phyloP scores from a whole-genome alignment of 1,140 invertebrate species.

The Arion vulgaris region DNA sequence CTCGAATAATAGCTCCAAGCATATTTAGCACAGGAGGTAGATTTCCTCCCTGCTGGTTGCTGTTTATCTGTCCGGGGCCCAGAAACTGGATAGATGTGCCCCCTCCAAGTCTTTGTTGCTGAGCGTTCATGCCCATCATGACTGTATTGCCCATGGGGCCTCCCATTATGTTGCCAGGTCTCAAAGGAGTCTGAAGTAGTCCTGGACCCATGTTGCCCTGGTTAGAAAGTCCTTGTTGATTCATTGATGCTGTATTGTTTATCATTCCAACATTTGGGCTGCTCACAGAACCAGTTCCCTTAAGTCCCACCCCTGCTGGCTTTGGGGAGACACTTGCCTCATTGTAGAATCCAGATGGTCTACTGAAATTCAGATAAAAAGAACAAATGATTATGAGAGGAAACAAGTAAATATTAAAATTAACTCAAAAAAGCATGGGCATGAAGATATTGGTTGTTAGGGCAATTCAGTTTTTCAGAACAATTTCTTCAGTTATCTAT shows the following conservation, averaged over 20 bases:
- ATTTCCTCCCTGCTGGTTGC: not conserved
- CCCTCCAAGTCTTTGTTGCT: slow-evolving; percentile 18
- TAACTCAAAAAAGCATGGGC: too few species aligned
- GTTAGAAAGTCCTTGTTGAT: slow-evolving; percentile 13
- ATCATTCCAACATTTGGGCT: slow-evolving; percentile 15
- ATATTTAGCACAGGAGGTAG: slow-evolving; percentile 49
- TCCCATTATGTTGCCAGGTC: not conserved
- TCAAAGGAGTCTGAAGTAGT: slow-evolving; percentile 21
- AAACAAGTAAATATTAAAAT: not conserved
- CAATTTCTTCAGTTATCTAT: too few species aligned
- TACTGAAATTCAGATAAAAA: slow-evolving; percentile 41
- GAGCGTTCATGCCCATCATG: slow-evolving; percentile 31
- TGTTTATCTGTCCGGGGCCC: slow-evolving; percentile 10
- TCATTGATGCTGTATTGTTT: not conserved
- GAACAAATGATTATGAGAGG: not conserved
- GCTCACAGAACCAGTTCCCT: not conserved
- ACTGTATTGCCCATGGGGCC: slow-evolving; percentile 4
- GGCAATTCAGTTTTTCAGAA: too few species aligned
- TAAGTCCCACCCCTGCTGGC: slow-evolving; percentile 12
- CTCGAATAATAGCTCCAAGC: slow-evolving; percentile 44
- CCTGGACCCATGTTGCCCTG: slow-evolving; percentile 27
- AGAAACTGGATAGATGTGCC: slow-evolving; percentile 24
- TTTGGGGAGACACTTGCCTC: slow-evolving; percentile 42
- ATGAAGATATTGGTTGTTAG: too few species aligned
- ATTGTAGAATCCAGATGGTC: slow-evolving; percentile 58